phyloP scores from a whole-genome alignment of 2,113 vertebrate species.

The Osmerus mordax region DNA sequence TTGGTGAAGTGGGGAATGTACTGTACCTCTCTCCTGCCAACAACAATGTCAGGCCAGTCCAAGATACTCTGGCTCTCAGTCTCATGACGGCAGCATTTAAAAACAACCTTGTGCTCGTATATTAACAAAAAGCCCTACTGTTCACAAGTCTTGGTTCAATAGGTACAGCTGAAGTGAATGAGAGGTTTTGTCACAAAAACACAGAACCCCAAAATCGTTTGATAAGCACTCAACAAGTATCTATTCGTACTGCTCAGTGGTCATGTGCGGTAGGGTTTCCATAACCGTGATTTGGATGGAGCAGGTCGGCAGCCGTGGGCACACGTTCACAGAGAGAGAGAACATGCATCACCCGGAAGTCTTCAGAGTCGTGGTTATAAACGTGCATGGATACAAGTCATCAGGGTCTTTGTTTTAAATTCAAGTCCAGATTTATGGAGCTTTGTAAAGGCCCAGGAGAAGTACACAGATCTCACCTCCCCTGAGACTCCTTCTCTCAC shows the following conservation, averaged over 20 bases:
- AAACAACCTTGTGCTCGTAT: conserved; percentile 43
- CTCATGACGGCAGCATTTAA: conserved; percentile 51
- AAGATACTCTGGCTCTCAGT: conserved; percentile 33
- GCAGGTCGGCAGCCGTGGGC: not conserved
- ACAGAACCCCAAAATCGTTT: not conserved
- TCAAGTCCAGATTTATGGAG: too few species aligned
- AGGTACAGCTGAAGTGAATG: not conserved
- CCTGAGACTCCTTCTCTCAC: too few species aligned
- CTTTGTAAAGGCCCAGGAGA: too few species aligned
- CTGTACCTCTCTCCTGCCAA: conserved; percentile 46
- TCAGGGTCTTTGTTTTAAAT: too few species aligned
- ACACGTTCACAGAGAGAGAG: not conserved
- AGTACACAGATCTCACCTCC: conserved; percentile 6
- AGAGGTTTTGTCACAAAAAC: not conserved
- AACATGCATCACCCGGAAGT: not conserved
- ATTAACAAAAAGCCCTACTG: conserved; percentile 31
- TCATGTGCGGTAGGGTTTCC: too few species aligned
- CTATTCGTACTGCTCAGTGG: too few species aligned
- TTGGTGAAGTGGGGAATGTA: conserved; percentile 37
- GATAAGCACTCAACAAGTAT: not conserved
- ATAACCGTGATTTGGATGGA: not conserved
- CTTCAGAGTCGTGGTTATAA: too few species aligned
- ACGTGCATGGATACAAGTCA: too few species aligned
- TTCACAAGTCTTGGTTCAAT: conserved; percentile 17
- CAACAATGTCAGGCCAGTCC: conserved; percentile 54